These are phyloP conservation scores for Hephaestus fuliginosus DNA, from an alignment of 2,797 vertebrate genomes.

Conservation along the genomic window DNA sequence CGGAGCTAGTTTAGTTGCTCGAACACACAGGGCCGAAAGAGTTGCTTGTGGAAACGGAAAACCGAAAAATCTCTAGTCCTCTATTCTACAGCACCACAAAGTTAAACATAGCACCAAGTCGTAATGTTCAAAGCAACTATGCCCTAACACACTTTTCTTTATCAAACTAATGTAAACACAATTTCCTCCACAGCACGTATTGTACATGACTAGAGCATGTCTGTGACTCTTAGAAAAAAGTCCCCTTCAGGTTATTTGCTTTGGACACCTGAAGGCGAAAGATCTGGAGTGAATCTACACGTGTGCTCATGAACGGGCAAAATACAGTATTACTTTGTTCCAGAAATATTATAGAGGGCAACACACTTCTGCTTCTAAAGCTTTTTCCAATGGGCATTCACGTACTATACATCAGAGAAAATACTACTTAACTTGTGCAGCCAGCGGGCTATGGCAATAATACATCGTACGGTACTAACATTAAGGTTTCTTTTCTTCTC, in stretches of 20 bases:
- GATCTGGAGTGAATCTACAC: slow-evolving; percentile 75
- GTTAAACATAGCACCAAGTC: slow-evolving; percentile 90
- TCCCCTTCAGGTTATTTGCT: slow-evolving; percentile 73
- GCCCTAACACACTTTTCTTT: slow-evolving; percentile 81
- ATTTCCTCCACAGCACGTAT: slow-evolving; percentile 80
- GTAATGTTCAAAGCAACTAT: slow-evolving; percentile 87
- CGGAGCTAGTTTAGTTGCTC: slow-evolving; percentile 75
- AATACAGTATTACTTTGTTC: slow-evolving; percentile 77
- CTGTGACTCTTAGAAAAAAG: slow-evolving; percentile 72
- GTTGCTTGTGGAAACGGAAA: slow-evolving; percentile 73
- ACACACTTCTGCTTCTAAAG: slow-evolving; percentile 84
- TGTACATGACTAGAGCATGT: slow-evolving; percentile 80
- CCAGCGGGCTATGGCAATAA: slow-evolving; percentile 83
- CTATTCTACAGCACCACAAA: slow-evolving; percentile 89
- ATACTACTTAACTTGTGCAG: slow-evolving; percentile 84
- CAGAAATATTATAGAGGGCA: slow-evolving; percentile 77
- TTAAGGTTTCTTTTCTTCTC: slow-evolving; percentile 79
- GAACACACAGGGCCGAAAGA: slow-evolving; percentile 77
- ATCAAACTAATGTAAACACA: slow-evolving; percentile 88
- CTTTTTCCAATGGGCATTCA: slow-evolving; percentile 82
- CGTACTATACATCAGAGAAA: slow-evolving; percentile 81
- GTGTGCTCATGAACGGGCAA: slow-evolving; percentile 79
- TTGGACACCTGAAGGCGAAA: slow-evolving; percentile 79
- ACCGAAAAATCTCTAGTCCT: slow-evolving; percentile 71
- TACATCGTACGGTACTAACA: slow-evolving; percentile 81